Base-by-base conservation (phyloP, 37 sponge, comb jelly and placozoan genomes). In the Beroe ovata region DNA sequence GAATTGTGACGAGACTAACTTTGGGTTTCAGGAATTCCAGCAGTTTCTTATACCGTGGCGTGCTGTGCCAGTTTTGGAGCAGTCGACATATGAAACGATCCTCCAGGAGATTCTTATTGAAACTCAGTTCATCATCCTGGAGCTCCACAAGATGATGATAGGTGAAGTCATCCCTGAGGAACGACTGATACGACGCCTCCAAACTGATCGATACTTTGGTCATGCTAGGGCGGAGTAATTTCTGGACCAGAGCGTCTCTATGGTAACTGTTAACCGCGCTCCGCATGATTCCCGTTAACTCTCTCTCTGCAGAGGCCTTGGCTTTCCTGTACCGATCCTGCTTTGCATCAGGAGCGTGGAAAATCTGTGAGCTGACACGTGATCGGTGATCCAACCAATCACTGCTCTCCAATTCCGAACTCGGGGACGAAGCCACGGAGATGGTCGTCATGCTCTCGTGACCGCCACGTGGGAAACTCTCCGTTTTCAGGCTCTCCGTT, bases 21-120 rank as follows among this genome's bases (percentile, higher is more conserved):
- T 77, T 77, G 20, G n/a, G 26, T 23, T 77, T 77, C 22, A 77
- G 84, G 38, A 77, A 77, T 2, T 77, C 84, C 47, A 77, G 29
- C 41, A 77, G 84, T 39, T 77, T 77, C 47, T 77, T 77, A 26
- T 36, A 77, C 26, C 84, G 42, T 19, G 54, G 54, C 1, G 35
- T 21, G 21, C 22, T 42, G 11, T 47, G 54, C 84, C 84, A 77
- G 21, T 77, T 36, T 29, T 77, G 84, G 3, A 77, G 29, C 3
- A 77, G 84, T 26, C 38, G 21, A 54, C n/a, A 42, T 19, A 77
- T 77, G 28, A 28, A 42, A 6, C 84, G 0, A 4, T 77, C 54
- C 33, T 77, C 54, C 4, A 77, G 26, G 21, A 77, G 54, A n/a
- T 42, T 42, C 84, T 77, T 39, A 2, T n/a, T 8, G 4, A 77